Base-by-base conservation (phyloP, 2,797 vertebrate species). In the Menidia menidia region DNA sequence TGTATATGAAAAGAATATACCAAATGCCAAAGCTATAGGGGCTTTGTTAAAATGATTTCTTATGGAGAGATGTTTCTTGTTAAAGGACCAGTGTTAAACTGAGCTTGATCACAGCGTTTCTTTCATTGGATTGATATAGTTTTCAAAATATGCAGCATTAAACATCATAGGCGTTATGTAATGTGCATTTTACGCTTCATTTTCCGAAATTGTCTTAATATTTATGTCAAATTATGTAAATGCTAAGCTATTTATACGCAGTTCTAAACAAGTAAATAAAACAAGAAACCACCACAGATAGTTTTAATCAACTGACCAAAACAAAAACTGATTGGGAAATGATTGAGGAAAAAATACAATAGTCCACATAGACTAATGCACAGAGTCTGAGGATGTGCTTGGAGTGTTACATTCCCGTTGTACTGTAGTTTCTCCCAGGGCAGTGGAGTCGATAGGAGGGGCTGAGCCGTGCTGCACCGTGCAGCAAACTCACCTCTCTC, bases 401-500 rank as follows among this genome's bases (percentile, higher is more conserved):
- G 78, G 80, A 81, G 69, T 35, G 15, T 51, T 68, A 2, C 45
- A 53, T 73, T 64, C 44, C 43, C 60, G 56, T 39, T 63, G 64
- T 74, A 76, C 68, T 81, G 64, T 74, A 76, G 71, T 81, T 76
- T 75, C 72, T 86, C 85, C 65, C 71, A 45, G 84, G 76, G 83
- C 71, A 84, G 83, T 54, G 64, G 65, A 60, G 77, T 11, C 71
- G 70, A 68, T 85, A 86, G 89, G 86, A 85, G 88, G 87, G 81
- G 90, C 87, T 68, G 82, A 35, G 77, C 71, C 44, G 70, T 25
- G 80, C 84, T 70, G 80, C 90, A 60, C 86, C 75, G 82, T 50
- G 80, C 87, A 79, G 86, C 88, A 25, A 55, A 12, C 78, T 90
- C 90, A 90, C 87, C 88, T 90, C 88, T 79, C 75, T 68, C 83